Evolutionary conservation across 2,888 invertebrate genomes (phyloP).

Genomic region (Xiphydria camelus): DNA sequence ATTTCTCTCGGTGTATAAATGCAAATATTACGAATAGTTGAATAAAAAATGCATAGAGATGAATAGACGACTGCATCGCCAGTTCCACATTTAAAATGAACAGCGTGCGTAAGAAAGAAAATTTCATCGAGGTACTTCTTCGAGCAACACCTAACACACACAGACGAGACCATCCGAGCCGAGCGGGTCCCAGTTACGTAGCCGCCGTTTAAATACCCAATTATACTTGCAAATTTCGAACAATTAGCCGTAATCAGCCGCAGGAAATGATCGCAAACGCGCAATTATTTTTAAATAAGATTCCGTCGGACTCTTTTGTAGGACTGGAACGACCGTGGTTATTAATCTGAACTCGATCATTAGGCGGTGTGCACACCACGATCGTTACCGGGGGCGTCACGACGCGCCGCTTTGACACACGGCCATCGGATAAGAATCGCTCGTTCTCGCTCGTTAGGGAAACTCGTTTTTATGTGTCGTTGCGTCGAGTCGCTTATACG

Average conservation of each 20-base stretch:
- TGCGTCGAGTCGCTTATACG: not conserved
- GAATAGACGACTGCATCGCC: too few relatives aligned
- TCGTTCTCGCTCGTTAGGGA: constrained; percentile 37
- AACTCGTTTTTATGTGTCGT: constrained; percentile 43
- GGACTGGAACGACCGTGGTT: constrained; percentile 44
- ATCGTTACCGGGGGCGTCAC: too few relatives aligned
- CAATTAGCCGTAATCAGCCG: constrained; percentile 57
- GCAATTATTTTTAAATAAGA: constrained; percentile 58
- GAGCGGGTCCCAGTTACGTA: constrained; percentile 41
- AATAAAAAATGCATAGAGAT: too few relatives aligned
- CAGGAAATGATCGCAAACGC: constrained; percentile 50
- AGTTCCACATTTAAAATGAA: too few relatives aligned
- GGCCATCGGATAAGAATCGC: too few relatives aligned
- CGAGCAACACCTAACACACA: too few relatives aligned
- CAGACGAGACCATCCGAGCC: too few relatives aligned
- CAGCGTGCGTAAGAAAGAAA: too few relatives aligned
- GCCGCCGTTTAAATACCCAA: constrained; percentile 51
- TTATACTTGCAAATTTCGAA: constrained; percentile 57
- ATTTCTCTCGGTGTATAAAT: too few relatives aligned
- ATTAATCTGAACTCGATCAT: constrained; percentile 44
- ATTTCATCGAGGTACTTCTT: too few relatives aligned
- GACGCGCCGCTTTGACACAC: too few relatives aligned
- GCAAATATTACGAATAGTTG: too few relatives aligned
- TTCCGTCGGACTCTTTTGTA: constrained; percentile 44
- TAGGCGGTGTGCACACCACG: constrained; percentile 16